Evolutionary conservation across 2,888 invertebrate species (phyloP), one percentile per base, ranked within the genome.

Genomic region (Artemia sp.): DNA sequence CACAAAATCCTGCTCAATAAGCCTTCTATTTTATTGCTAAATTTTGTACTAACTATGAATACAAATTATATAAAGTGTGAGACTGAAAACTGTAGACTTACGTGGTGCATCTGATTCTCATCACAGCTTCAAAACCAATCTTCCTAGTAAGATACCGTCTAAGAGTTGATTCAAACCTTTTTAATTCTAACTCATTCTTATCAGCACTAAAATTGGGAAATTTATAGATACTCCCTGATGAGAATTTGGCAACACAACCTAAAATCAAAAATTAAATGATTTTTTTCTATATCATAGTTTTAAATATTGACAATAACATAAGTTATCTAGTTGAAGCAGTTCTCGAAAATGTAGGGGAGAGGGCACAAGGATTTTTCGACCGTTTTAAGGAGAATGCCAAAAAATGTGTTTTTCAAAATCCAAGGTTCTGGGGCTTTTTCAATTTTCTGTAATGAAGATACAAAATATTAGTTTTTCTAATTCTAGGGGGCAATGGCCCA

Each of bases 121-220:
- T 93, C 38, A 98, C 98, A 8, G 98, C 93, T 78, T 99, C 98
- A 78, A 98, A 96, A 67, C 98, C 98, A 73, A 98, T 92, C 82
- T 97, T 97, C 73, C 98, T 83, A 0, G 90, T 90, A 70, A 99
- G 82, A 81, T 99, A 98, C 12, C 98, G 82, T 64, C 86, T 84
- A 51, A 99, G 81, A 78, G 86, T 86, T 70, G 85, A 82, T 72
- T 86, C 85, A 72, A 96, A 86, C 70, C 85, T 84, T 70, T 88
- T 88, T 9, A 86, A 84, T 76, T 89, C 84, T 73, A 86, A 82
- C 11, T 82, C 79, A 72, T 89, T 88, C 38, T 85, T 81, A 51
- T 84, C 82, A 74, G 86, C 85, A 81, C 91, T 94, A 76, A 92
- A 82, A 68, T 79, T 78, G 50, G 96, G 95, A 75, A 94, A 88